Evolutionary conservation across 2,797 vertebrate species (phyloP), one percentile per base, ranked within the genome.

Genomic region (Neostethus bicornis): DNA sequence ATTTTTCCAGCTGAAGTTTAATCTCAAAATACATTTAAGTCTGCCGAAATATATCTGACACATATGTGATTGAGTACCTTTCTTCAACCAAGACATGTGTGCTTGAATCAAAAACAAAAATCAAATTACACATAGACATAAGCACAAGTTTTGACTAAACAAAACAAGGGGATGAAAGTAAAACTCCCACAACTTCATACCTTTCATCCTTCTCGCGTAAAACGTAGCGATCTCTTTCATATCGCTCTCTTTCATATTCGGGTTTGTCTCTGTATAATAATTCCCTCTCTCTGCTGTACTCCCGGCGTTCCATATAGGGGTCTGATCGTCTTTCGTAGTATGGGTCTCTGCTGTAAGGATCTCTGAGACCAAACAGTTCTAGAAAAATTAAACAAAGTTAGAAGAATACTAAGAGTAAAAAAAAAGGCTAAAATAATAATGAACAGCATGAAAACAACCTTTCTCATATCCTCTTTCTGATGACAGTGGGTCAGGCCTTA

Each of bases 191-290:
- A 41, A n/a, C 12, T 5, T 2, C n/a, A 26, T 88, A 98, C 97
- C 96, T 94, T 3, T 98, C 95, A 24, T 98, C 96, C 81, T 95
- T 90, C 4, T 98, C 96, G 80, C 96, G 89, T 23, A 91, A 81
- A 41, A 91, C 80, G 61, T 92, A 95, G 14, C 95, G 93, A 0
- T 98, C 96, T 77, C 96, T 92, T 28, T 98, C 97, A 87, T 91
- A 96, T 75, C 96, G 75, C 25, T 98, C 96, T 54, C 96, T 88
- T 21, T 98, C 96, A 3, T 96, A 96, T 61, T 98, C 96, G 57
- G 91, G 85, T 45, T 93, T 92, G n/a, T 96, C 95, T 65, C 93
- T 77, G 76, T 89, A 91, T 4, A 93, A 91, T 4, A 93, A 79
- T 42, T 99, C 97, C 59, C 96, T 89, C 5, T 98, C 96, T 69